phyloP scores from a whole-genome alignment of 2,888 invertebrate species.

The Netelia melanura region DNA sequence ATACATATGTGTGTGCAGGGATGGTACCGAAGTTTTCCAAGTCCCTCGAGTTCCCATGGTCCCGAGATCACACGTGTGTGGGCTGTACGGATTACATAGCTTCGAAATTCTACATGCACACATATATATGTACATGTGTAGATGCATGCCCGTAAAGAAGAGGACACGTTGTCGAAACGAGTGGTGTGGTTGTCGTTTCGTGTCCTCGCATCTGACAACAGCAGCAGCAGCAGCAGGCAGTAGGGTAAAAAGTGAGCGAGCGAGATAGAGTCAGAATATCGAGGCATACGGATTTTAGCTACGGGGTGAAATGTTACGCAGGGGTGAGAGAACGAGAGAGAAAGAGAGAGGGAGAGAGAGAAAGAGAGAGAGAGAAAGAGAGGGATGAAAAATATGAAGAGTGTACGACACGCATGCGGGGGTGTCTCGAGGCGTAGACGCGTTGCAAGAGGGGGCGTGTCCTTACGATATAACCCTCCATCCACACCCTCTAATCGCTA shows the following conservation, averaged over 20 bases:
- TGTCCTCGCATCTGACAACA: slow-evolving; percentile 59
- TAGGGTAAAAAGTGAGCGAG: slow-evolving; percentile 33
- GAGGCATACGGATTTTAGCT: background rate
- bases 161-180: slow-evolving; percentile 45
- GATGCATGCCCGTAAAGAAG: slow-evolving; percentile 17
- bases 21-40: slow-evolving; percentile 20
- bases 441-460: slow-evolving; percentile 67
- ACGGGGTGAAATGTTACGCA: background rate
- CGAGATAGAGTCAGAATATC: slow-evolving; percentile 15
- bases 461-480: slow-evolving; percentile 49
- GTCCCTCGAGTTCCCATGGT: slow-evolving; percentile 70
- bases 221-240: slow-evolving; percentile 51
- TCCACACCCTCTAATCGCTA: slow-evolving; percentile 66
- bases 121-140: background rate
- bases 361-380: background rate
- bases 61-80: slow-evolving; percentile 69
- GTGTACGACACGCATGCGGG: slow-evolving; percentile 68
- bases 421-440: slow-evolving; percentile 68
- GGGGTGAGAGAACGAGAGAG: slow-evolving; percentile 5
- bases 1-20: background rate
- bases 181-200: slow-evolving; percentile 65
- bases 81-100: slow-evolving; percentile 56
- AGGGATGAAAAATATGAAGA: slow-evolving; percentile 16
- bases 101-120: background rate
- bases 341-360: background rate